Base-by-base conservation (phyloP, 2,888 invertebrate genomes). In the Rhabditoides inermis region DNA sequence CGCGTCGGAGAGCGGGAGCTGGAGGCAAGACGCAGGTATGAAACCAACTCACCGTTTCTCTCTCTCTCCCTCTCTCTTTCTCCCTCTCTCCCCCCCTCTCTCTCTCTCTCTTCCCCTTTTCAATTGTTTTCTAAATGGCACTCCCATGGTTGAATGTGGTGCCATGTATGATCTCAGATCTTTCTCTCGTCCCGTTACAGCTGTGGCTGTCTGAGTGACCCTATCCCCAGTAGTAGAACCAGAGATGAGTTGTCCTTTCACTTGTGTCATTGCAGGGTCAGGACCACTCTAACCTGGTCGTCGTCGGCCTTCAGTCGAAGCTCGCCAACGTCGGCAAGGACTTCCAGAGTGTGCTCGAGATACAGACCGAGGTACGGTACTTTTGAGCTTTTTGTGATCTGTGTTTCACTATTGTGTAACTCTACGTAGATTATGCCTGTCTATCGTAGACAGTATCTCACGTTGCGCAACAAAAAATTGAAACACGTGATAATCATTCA, bases 311-410 rank as follows among this genome's bases (percentile, higher is more conserved):
- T 40, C 81, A 82, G 81, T 91, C 94, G 1, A 88, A 91, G 78
- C 81, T 98, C 66, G 95, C 94, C 30, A 86, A 86, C 59, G 94
- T 98, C 88, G 94, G 94, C 44, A 90, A 88, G 61, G 89, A 92
- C 76, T 98, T 98, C 78, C 94, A 95, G 80, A 88, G 87, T 81
- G 91, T 98, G 44, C 83, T 98, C 52, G 95, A 98, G 84, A 88
- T 94, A 22, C 83, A 95, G 71, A 94, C 94, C 18, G 92, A 98
- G 84, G 84, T 83, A 72, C 60, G 63, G 67, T n/a, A n/a, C n/a
- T 35, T 3, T 5, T 45, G 36, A 23, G 22, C n/a, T 41, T 10
- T 35, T 30, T 23, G 10, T 28, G n/a, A 27, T 36, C 15, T 30
- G 35, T 27, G 10, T 18, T 30, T 46, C 23, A 22, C 20, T 20